Percentiles rank a stretch among this genome's conserved stretches.
Evolutionary conservation across 2,113 vertebrate species (phyloP).

Genomic region (Ctenomys sociabilis): DNA sequence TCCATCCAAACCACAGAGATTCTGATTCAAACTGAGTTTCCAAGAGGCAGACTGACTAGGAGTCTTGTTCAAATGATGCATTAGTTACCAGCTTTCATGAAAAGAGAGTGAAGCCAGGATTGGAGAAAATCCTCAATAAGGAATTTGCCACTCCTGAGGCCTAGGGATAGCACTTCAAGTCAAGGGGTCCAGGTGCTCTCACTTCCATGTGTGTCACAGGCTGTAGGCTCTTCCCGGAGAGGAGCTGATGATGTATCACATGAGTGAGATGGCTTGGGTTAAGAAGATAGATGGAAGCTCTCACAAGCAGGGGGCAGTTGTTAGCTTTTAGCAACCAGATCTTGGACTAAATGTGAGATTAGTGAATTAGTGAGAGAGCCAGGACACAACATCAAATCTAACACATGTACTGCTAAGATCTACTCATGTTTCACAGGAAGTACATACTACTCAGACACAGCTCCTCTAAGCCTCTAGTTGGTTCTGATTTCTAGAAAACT

Average conservation of each 20-base stretch:
- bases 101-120: not conserved
- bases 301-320: not conserved
- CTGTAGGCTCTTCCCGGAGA: not conserved
- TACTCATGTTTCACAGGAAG: not conserved
- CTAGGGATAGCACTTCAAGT: not conserved
- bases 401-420: not conserved
- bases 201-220: not conserved
- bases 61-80: conserved; percentile 27
- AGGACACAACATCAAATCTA: not conserved
- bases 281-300: not conserved
- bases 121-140: not conserved
- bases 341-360: rapidly evolving
- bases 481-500: not conserved
- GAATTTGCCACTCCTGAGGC: not conserved
- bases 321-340: not conserved
- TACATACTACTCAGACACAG: not conserved
- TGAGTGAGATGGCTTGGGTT: not conserved
- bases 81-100: not conserved
- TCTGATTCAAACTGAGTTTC: not conserved
- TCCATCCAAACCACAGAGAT: not conserved
- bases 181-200: not conserved
- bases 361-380: not conserved
- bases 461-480: not conserved
- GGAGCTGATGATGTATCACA: not conserved
- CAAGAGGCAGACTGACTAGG: not conserved